phyloP scores from a whole-genome alignment of 1,140 invertebrate species.

The Sinella curviseta region DNA sequence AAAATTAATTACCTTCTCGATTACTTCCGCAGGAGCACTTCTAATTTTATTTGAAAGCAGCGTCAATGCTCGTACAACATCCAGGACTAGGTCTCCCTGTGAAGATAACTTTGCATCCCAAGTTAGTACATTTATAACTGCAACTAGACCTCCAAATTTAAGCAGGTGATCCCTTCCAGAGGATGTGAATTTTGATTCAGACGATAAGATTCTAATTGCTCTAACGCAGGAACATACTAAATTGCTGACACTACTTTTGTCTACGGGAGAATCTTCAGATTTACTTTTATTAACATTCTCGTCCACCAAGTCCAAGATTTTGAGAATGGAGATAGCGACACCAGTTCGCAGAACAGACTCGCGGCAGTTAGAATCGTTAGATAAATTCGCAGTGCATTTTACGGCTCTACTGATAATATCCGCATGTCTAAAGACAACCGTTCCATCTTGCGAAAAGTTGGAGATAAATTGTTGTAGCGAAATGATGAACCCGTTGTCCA shows the following conservation, averaged over 20 bases:
- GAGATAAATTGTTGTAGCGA: conserved; percentile 6
- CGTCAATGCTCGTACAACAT: conserved; percentile 9
- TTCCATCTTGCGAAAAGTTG: not conserved
- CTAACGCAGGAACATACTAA: not conserved
- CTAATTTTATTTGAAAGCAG: not conserved
- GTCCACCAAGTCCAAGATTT: not conserved
- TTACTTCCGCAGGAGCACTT: not conserved
- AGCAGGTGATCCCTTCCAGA: not conserved
- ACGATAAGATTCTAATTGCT: not conserved
- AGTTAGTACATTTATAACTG: conserved; percentile 17
- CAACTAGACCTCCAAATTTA: not conserved
- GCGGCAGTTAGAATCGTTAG: conserved; percentile 20
- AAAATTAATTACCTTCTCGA: not conserved
- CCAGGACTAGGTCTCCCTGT: not conserved
- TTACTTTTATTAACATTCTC: not conserved
- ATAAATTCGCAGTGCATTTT: conserved; percentile 29
- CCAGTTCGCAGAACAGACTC: conserved; percentile 6
- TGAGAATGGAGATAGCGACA: conserved; percentile 14
- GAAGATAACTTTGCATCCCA: not conserved
- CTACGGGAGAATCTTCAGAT: not conserved
- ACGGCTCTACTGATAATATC: conserved; percentile 25
- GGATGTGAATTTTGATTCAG: not conserved
- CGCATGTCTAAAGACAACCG: not conserved
- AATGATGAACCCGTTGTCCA: not conserved
- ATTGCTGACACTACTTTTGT: not conserved